Conservation (phyloP, 23 tunicate species). For the Phallusia fumigata region DNA sequence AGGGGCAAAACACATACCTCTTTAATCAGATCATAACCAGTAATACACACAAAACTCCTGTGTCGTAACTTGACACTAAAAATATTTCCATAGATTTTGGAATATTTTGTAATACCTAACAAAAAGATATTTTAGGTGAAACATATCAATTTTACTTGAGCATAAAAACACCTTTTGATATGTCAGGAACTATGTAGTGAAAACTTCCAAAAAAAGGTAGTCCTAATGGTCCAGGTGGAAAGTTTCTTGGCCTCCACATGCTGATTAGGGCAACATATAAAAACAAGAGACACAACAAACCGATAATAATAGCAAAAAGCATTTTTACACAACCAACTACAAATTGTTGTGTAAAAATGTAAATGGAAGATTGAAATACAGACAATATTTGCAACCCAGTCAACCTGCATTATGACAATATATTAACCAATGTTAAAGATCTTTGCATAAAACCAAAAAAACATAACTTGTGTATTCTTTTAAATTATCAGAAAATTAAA, state of each 20-base stretch:
- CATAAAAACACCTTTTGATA: background rate
- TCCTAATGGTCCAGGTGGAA: constrained; percentile 34
- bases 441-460: too few relatives aligned
- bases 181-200: background rate
- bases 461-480: too few relatives aligned
- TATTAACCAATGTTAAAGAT: too few relatives aligned
- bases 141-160: background rate
- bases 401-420: too few relatives aligned
- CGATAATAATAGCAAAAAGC: background rate
- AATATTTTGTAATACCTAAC: background rate
- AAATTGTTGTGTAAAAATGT: too few relatives aligned
- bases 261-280: background rate
- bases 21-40: background rate
- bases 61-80: background rate
- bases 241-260: constrained; percentile 12
- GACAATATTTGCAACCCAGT: too few relatives aligned
- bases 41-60: constrained; percentile 2
- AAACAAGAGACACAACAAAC: background rate
- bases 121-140: background rate
- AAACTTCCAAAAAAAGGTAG: constrained; percentile 31
- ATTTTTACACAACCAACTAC: background rate
- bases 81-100: background rate
- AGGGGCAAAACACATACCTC: background rate
- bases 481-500: too few relatives aligned
- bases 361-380: too few relatives aligned